phyloP scores from a whole-genome alignment of 2,888 invertebrate species.

The Ceriagrion tenellum region DNA sequence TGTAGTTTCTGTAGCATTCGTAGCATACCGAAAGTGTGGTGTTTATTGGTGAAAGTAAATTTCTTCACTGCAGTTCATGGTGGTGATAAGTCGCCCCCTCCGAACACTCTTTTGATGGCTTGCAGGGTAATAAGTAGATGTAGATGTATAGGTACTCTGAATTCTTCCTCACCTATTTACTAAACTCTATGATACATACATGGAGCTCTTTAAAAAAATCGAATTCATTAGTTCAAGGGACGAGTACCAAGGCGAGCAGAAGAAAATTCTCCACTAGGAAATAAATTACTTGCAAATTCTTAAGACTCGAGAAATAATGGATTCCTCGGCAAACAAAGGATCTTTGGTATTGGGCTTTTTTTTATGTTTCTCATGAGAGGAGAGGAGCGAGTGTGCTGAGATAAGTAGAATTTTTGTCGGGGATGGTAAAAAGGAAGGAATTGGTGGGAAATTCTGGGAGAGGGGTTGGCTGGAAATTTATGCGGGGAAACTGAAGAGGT shows the following conservation, averaged over 20 bases:
- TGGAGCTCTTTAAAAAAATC: background rate
- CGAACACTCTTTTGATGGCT: too few relatives aligned
- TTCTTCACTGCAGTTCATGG: too few relatives aligned
- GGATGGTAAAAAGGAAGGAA: background rate
- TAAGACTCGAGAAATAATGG: background rate
- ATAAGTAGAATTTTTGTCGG: constrained; percentile 13
- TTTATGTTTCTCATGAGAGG: background rate
- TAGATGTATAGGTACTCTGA: too few relatives aligned
- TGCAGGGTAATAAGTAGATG: too few relatives aligned
- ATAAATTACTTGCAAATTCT: constrained; percentile 21
- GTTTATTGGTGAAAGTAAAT: too few relatives aligned
- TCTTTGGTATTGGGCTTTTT: background rate
- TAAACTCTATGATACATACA: background rate
- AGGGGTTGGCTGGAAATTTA: background rate
- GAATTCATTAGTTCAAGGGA: background rate
- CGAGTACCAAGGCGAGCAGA: background rate
- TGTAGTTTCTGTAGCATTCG: too few relatives aligned
- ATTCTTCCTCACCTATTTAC: too few relatives aligned
- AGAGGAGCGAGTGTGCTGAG: background rate
- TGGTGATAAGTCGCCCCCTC: too few relatives aligned
- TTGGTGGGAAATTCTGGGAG: background rate
- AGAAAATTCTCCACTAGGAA: background rate
- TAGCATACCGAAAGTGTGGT: too few relatives aligned
- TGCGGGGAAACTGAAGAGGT: background rate
- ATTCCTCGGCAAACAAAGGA: constrained; percentile 19